Evolutionary conservation across 2,113 vertebrate species (phyloP), one percentile per base, ranked within the genome.

Genomic region (Suricata suricatta): DNA sequence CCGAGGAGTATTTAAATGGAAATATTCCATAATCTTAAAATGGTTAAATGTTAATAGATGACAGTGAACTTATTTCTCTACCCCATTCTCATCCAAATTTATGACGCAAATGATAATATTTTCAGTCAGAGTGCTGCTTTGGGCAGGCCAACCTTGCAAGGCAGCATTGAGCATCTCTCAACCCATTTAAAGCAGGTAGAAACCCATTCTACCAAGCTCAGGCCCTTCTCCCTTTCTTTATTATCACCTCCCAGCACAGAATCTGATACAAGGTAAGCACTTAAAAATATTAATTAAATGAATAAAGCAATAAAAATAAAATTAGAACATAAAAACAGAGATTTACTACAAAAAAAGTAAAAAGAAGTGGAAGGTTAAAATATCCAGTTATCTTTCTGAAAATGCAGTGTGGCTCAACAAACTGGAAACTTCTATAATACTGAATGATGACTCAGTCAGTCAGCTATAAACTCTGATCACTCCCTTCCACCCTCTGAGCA

Each of bases 321-420:
- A 76, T 83, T 31, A 85, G 31, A 74, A 68, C n/a, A 90, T 86
- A 81, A 93, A 80, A 41, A 84, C 33, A 89, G 0, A 80, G 47
- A 86, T 89, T 93, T 72, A 52, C n/a, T 50, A 54, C 11, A 79
- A 90, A 54, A 89, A 66, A 77, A 76, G 33, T 92, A 96, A 85
- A 50, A 33, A 50, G 33, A 97, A 15, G 23, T 68, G 1, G 41
- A 95, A 81, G 57, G 86, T 95, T 80, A 95, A 93, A 74, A 81
- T 69, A 94, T 66, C 84, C 52, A 72, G 25, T 64, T 68, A 79
- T 63, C 38, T 77, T 89, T 90, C 47, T 71, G 44, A 77, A 95
- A 89, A 84, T 52, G 29, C 17, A 84, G 33, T 54, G 35, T 23
- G 63, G 41, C 31, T 93, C 17, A 81, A 71, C 68, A 44, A 91